Evolutionary conservation across 2,888 invertebrate genomes (phyloP).

Genomic region (Stenolophus ochropezus): DNA sequence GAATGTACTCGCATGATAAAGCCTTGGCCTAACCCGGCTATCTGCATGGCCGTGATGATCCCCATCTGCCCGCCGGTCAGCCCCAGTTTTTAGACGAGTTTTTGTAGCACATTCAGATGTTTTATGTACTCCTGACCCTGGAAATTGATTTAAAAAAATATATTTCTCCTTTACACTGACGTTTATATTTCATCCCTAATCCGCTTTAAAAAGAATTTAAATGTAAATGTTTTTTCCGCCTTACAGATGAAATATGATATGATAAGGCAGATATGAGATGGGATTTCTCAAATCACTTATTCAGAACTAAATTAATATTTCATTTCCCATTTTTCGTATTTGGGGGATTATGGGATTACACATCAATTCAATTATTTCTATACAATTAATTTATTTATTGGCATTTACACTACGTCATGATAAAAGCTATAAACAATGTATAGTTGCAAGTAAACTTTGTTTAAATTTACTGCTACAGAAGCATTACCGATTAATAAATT

Average conservation of each 20-base stretch:
- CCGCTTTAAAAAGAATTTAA: constrained; percentile 27
- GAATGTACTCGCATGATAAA: background rate
- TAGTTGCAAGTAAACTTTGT: no score
- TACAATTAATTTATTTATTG: no score
- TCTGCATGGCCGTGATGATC: background rate
- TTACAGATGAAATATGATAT: background rate
- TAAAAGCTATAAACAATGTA: no score
- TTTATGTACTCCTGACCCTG: constrained; percentile 14
- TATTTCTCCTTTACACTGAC: background rate
- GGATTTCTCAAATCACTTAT: background rate
- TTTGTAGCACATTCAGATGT: constrained; percentile 39
- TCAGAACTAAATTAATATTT: background rate
- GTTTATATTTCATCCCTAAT: background rate
- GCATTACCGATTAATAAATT: no score
- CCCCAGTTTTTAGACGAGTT: constrained; percentile 31
- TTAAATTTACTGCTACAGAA: no score
- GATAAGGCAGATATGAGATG: background rate
- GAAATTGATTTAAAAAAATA: constrained; percentile 45
- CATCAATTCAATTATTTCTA: no score
- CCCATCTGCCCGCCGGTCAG: constrained; percentile 22
- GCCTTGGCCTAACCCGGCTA: background rate
- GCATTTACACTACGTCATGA: no score
- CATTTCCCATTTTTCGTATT: background rate
- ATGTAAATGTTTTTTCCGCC: background rate
- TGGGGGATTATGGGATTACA: no score